Evolutionary conservation across 1,140 invertebrate species (phyloP).

Genomic region (Drosophila busckii): DNA sequence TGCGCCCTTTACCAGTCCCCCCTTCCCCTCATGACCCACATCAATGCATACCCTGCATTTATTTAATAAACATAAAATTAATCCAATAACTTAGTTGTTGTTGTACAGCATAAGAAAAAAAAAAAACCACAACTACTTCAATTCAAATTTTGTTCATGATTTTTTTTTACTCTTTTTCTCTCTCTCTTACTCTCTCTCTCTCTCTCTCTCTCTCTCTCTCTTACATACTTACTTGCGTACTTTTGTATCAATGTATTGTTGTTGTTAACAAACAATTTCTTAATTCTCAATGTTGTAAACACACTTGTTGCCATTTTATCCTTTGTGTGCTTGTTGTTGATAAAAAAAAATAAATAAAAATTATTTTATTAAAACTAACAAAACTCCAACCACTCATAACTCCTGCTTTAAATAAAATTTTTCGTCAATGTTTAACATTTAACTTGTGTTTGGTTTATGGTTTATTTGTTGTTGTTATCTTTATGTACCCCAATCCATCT

Average conservation of each 20-base stretch:
- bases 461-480: too few species aligned
- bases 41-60: conserved; percentile 14
- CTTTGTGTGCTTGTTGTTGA: conserved; percentile 17
- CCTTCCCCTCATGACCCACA: too few species aligned
- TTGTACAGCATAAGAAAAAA: conserved; percentile 22
- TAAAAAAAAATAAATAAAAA: background rate
- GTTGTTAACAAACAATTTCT: conserved; percentile 15
- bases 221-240: conserved; percentile 22
- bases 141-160: conserved; percentile 52
- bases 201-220: conserved; percentile 25
- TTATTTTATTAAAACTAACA: conserved; percentile 1
- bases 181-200: conserved; percentile 30
- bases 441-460: too few species aligned
- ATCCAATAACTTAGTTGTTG: too few species aligned
- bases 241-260: conserved; percentile 20
- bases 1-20: too few species aligned
- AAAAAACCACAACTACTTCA: conserved; percentile 35
- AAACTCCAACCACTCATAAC: background rate
- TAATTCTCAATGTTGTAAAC: conserved; percentile 34
- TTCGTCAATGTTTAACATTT: too few species aligned
- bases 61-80: conserved; percentile 10
- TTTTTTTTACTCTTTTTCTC: conserved; percentile 35
- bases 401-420: too few species aligned
- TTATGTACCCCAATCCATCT: background rate
- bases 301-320: conserved; percentile 14